Conservation (phyloP, 1,140 invertebrate species). For the Tetramorium parvispinum region DNA sequence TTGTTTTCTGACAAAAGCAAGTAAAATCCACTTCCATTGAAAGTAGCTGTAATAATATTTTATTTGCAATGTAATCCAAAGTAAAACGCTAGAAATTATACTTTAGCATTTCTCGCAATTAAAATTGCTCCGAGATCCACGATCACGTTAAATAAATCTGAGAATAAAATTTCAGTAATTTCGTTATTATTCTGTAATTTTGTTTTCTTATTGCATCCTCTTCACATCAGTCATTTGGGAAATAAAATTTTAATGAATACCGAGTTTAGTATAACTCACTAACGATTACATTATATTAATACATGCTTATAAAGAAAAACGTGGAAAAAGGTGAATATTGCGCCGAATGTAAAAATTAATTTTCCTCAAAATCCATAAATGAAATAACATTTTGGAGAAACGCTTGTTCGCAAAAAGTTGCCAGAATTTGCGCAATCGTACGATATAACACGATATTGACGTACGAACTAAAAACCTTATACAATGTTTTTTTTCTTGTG, state of each 20-base stretch:
- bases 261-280: background rate
- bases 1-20: background rate
- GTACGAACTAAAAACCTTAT: background rate
- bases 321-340: background rate
- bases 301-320: background rate
- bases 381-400: background rate
- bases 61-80: background rate
- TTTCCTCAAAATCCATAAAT: background rate
- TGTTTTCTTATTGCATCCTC: background rate
- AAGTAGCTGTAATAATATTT: constrained; percentile 14
- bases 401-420: background rate
- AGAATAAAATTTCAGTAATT: background rate
- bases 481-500: background rate
- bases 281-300: background rate
- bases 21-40: background rate
- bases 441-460: background rate
- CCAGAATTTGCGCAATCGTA: background rate
- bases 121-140: background rate
- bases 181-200: background rate
- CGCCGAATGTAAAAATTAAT: background rate
- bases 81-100: background rate
- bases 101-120: background rate
- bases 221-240: background rate
- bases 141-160: background rate
- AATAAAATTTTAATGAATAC: constrained; percentile 9